Conservation (phyloP, 1,140 invertebrate species). For the Diabrotica undecimpunctata region DNA sequence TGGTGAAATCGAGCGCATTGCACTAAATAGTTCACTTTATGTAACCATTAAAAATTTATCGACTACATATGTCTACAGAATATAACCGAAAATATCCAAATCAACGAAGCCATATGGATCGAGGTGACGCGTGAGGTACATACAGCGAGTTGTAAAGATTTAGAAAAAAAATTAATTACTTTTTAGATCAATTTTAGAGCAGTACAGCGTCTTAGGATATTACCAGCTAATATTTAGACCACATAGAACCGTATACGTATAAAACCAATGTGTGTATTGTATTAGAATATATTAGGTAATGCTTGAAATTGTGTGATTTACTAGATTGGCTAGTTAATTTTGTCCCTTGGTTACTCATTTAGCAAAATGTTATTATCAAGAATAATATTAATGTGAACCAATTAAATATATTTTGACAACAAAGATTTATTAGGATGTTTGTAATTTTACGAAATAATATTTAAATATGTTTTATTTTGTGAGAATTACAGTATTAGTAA, state of each 20-base stretch:
- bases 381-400: too few relatives aligned
- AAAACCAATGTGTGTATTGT: neutral
- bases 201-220: neutral
- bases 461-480: too few relatives aligned
- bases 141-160: constrained; percentile 15
- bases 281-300: neutral
- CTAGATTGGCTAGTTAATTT: too few relatives aligned
- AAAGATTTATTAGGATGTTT: too few relatives aligned
- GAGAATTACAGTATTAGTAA: too few relatives aligned
- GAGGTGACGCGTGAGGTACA: constrained; percentile 83
- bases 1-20: too few relatives aligned
- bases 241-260: neutral
- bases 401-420: too few relatives aligned
- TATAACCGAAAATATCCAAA: constrained; percentile 89
- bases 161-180: constrained; percentile 10
- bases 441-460: too few relatives aligned
- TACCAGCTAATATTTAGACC: neutral
- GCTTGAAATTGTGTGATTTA: neutral
- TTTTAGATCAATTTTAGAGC: constrained; percentile 6
- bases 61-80: constrained; percentile 64
- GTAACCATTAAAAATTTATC: neutral
- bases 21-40: too few relatives aligned
- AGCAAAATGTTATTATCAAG: too few relatives aligned
- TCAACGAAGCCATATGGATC: constrained; percentile 90
- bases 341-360: too few relatives aligned